These are phyloP conservation scores for Melanotaenia pygmaea DNA, from an alignment of 2,797 vertebrate genomes.

Conservation along the genomic window DNA sequence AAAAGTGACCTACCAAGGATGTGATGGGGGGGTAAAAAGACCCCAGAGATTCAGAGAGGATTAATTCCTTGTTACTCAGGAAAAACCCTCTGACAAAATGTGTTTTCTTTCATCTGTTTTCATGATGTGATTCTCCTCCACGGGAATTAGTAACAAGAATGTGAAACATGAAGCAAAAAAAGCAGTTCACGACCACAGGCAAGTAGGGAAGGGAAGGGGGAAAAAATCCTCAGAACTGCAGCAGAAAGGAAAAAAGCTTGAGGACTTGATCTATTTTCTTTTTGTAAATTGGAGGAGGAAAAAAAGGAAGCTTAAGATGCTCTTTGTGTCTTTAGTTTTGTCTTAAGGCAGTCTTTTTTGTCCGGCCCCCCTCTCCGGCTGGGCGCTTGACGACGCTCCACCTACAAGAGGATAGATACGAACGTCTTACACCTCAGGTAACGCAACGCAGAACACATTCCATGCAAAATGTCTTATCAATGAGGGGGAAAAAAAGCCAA, in stretches of 20 bases:
- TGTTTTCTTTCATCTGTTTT: conserved; percentile 29
- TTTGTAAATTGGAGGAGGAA: conserved; percentile 57
- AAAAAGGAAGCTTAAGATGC: conserved; percentile 60
- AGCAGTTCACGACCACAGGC: conserved; percentile 66
- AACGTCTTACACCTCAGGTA: conserved; percentile 84
- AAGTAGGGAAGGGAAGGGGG: conserved; percentile 44
- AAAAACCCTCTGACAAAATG: conserved; percentile 29
- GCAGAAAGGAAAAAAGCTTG: conserved; percentile 60
- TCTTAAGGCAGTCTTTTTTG: conserved; percentile 86
- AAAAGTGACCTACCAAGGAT: conserved; percentile 27
- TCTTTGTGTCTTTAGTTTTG: conserved; percentile 78
- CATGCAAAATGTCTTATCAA: conserved; percentile 81
- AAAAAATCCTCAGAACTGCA: conserved; percentile 64
- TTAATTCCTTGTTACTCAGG: conserved; percentile 25
- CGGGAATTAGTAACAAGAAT: conserved; percentile 44
- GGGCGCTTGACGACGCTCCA: conserved; percentile 81
- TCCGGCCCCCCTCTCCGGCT: conserved; percentile 79
- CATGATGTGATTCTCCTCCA: conserved; percentile 36
- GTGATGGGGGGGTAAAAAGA: conserved; percentile 12
- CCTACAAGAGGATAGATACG: conserved; percentile 86
- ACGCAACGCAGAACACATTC: conserved; percentile 78
- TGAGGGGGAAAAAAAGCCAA: conserved; percentile 49
- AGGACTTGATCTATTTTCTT: conserved; percentile 64
- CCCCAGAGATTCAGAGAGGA: conserved; percentile 25
- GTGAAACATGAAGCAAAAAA: conserved; percentile 51